Percentiles rank a stretch among this genome's conserved stretches.
Evolutionary conservation across 2,797 vertebrate species (phyloP).

Genomic region (Etheostoma perlongum): DNA sequence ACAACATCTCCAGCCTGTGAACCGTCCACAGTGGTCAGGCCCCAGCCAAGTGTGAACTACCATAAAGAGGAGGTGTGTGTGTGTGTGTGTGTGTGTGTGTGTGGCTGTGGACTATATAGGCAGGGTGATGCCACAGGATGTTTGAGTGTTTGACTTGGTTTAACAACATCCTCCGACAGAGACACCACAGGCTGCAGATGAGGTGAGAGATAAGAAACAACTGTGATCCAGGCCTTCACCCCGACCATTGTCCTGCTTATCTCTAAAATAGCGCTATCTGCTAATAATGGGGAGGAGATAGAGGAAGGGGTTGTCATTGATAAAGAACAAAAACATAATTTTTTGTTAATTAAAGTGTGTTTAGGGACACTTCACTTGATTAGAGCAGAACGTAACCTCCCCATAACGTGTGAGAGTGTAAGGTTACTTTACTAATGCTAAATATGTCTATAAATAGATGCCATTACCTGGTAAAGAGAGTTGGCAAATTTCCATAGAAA

Average conservation of each 20-base stretch:
- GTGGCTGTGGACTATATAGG: not conserved
- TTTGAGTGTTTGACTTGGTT: constrained; percentile 88
- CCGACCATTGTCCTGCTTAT: constrained; percentile 83
- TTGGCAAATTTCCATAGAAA: not conserved
- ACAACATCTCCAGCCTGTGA: constrained; percentile 51
- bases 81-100: constrained; percentile 41
- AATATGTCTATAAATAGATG: constrained; percentile 15
- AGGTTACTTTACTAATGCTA: not conserved
- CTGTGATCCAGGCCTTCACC: constrained; percentile 78
- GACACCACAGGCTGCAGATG: constrained; percentile 84
- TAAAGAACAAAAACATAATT: constrained; percentile 59
- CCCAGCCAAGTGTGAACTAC: constrained; percentile 71
- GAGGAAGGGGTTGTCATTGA: constrained; percentile 59
- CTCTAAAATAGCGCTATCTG: constrained; percentile 76
- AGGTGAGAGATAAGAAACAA: constrained; percentile 82
- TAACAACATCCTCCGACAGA: constrained; percentile 88
- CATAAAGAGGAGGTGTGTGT: constrained; percentile 59
- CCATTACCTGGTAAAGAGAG: not conserved
- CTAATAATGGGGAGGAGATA: constrained; percentile 73
- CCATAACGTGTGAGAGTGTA: not conserved
- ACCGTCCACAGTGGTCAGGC: constrained; percentile 43
- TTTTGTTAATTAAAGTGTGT: constrained; percentile 57
- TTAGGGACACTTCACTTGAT: constrained; percentile 18
- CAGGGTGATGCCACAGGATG: constrained; percentile 84
- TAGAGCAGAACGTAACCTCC: not conserved